Evolutionary conservation across 2,113 vertebrate genomes (phyloP).

Genomic region (Pituophis catenifer): DNA sequence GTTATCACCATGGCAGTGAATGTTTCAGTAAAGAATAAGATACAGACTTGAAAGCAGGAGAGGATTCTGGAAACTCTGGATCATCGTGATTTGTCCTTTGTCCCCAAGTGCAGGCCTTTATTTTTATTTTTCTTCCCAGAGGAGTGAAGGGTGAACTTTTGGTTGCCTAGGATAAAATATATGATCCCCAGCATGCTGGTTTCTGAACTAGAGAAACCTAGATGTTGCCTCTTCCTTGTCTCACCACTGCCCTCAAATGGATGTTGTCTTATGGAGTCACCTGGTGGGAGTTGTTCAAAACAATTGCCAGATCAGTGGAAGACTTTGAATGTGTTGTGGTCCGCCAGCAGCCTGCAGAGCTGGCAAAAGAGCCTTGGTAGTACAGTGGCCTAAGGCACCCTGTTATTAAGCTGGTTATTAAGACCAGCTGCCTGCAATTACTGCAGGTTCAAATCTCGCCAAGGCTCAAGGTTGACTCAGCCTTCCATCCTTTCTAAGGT

Average conservation of each 20-base stretch:
- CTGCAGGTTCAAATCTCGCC: too few relatives aligned
- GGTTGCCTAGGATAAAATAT: neutral
- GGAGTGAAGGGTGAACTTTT: neutral
- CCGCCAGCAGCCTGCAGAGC: too few relatives aligned
- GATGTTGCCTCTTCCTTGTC: neutral
- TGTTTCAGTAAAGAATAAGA: neutral
- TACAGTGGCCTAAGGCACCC: too few relatives aligned
- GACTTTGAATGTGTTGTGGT: too few relatives aligned
- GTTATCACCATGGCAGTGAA: neutral
- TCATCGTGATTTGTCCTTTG: neutral
- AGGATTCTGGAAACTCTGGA: neutral
- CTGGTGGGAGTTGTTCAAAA: conserved; percentile 46
- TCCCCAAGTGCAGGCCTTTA: neutral
- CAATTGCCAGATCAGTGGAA: neutral
- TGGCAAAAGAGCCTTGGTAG: too few relatives aligned
- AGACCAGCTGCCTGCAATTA: too few relatives aligned
- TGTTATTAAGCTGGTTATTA: too few relatives aligned
- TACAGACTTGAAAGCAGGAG: neutral
- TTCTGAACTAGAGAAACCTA: neutral
- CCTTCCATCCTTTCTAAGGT: too few relatives aligned
- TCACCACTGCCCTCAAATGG: neutral
- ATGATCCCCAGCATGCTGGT: neutral
- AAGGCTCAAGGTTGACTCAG: too few relatives aligned
- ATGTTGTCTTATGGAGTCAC: neutral
- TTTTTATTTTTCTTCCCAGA: neutral